These are phyloP conservation scores for Ophioderma brevispina DNA, from an alignment of 35 echinoderm and acorn worm species.

Conservation along the genomic window DNA sequence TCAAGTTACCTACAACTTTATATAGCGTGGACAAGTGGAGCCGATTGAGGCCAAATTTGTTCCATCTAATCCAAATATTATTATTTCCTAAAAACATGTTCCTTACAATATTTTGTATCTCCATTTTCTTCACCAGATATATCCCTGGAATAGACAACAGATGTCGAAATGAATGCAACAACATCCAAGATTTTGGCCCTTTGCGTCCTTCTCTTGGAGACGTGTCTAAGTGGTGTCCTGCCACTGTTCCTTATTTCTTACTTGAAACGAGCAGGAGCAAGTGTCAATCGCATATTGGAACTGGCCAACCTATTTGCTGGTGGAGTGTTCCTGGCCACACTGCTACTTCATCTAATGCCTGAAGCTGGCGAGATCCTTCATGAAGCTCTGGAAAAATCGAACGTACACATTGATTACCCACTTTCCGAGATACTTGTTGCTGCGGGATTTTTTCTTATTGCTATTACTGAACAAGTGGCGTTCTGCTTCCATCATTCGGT, in stretches of 20 bases:
- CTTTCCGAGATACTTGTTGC: background rate
- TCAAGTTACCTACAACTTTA: no score
- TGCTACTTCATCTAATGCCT: constrained; percentile 22
- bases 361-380: background rate
- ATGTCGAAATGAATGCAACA: background rate
- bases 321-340: constrained; percentile 26
- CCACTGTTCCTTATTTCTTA: background rate
- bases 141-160: no score
- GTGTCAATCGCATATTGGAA: background rate
- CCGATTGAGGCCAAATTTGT: no score
- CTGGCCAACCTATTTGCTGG: constrained; percentile 30
- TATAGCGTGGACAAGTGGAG: no score
- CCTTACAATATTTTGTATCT: no score
- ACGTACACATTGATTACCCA: constrained; percentile 18
- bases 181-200: background rate
- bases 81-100: no score
- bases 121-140: no score
- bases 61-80: no score
- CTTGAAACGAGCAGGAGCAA: background rate
- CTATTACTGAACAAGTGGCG: constrained; percentile 1
- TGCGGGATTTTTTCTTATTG: constrained; percentile 27
- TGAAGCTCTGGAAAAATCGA: background rate
- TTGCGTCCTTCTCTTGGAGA: background rate
- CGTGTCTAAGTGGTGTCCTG: background rate
- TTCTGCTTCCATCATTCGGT: background rate